These are phyloP conservation scores for Poeciliopsis presidionis DNA, from an alignment of 2,797 vertebrate species.

Conservation along the genomic window DNA sequence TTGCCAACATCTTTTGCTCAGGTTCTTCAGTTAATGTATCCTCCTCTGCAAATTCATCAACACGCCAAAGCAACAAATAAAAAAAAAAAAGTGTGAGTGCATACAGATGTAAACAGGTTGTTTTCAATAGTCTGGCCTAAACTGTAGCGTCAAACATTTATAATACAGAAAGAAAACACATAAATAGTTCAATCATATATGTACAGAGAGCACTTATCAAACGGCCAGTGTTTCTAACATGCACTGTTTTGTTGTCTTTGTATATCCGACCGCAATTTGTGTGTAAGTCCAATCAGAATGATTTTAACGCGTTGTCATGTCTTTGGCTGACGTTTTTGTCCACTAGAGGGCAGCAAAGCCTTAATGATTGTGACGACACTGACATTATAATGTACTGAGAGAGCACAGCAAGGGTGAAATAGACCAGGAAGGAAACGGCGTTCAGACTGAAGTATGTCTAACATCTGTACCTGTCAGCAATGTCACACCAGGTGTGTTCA, in stretches of 20 bases:
- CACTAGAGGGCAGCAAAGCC: constrained; percentile 61
- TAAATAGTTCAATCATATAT: neutral
- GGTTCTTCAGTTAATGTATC: constrained; percentile 64
- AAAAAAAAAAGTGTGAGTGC: constrained; percentile 4
- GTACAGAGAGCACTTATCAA: neutral
- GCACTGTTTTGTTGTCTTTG: neutral
- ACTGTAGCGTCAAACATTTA: constrained; percentile 3
- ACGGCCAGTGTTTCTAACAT: neutral
- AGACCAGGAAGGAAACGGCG: neutral
- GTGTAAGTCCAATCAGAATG: constrained; percentile 36
- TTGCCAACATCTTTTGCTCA: constrained; percentile 66
- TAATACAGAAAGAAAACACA: neutral
- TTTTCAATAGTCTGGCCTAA: constrained; percentile 4
- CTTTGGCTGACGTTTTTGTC: constrained; percentile 13
- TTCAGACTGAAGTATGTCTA: neutral
- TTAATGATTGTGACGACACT: neutral
- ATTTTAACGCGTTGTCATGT: neutral
- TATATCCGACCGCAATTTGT: constrained; percentile 16
- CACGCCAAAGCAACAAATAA: constrained; percentile 53
- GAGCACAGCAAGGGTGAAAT: constrained; percentile 13
- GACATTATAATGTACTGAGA: constrained; percentile 1
- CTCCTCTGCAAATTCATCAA: constrained; percentile 17
- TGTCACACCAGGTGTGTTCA: constrained; percentile 8
- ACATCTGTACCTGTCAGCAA: constrained; percentile 19
- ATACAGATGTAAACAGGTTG: constrained; percentile 7